A percentile compares a stretch with the other conserved stretches of the same genome.
phyloP scores from a whole-genome alignment of 2,888 invertebrate species.

The Onchidella celtica region DNA sequence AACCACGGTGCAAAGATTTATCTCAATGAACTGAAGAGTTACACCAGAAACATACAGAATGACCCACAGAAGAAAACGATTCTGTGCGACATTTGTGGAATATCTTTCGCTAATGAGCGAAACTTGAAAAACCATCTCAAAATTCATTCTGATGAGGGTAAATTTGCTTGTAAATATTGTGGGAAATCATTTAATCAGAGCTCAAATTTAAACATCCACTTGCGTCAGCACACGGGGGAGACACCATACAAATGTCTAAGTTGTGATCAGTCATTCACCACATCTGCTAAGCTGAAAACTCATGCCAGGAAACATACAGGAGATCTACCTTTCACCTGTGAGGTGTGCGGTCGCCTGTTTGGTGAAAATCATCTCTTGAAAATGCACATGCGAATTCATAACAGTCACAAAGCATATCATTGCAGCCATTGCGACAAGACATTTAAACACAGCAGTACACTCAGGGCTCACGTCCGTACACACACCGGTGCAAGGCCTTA shows the following conservation, averaged over 20 bases:
- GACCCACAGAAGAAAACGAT: not conserved
- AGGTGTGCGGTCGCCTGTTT: conserved; percentile 37
- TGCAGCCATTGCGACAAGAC: conserved; percentile 45
- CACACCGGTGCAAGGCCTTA: conserved; percentile 46
- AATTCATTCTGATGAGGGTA: conserved; percentile 27
- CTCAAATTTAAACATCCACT: conserved; percentile 47
- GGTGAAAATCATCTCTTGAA: conserved; percentile 38
- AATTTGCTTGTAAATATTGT: conserved; percentile 45
- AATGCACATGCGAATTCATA: conserved; percentile 44
- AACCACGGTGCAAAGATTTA: conserved; percentile 39
- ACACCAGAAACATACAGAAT: conserved; percentile 1
- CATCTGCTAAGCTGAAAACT: conserved; percentile 38
- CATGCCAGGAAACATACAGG: conserved; percentile 46
- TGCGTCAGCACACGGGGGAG: conserved; percentile 42
- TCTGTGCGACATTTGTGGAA: conserved; percentile 43
- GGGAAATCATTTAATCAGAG: conserved; percentile 41
- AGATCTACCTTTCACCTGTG: conserved; percentile 36
- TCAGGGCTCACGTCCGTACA: conserved; percentile 34
- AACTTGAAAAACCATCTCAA: conserved; percentile 30
- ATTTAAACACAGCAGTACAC: conserved; percentile 35
- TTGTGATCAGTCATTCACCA: conserved; percentile 40
- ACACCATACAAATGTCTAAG: conserved; percentile 34
- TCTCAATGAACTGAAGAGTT: conserved; percentile 32
- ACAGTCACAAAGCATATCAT: conserved; percentile 17
- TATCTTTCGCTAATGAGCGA: conserved; percentile 21